Base-by-base conservation (phyloP, 1,140 invertebrate species). In the Dreissena polymorpha region DNA sequence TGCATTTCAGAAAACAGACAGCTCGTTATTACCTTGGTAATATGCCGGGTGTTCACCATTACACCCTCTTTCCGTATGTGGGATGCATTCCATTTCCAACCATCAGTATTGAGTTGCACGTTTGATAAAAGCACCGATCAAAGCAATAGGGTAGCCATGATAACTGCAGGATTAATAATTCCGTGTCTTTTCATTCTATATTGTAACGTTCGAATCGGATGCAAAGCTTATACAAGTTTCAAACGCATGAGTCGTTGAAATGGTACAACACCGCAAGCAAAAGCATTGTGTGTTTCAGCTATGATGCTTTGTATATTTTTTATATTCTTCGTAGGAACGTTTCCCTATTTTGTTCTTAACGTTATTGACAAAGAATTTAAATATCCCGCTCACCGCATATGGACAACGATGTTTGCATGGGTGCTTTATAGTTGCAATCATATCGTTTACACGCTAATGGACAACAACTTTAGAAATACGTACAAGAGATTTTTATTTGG, bases 151-250 rank as follows among this genome's bases (percentile, higher is more conserved):
- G 84, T 90, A 53, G 80, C 82, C 8, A 87, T 82, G 14, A 86
- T 91, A 6, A 91, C 90, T 57, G 53, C 85, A 13, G 90, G 90
- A 18, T 91, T 88, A 51, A 87, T 91, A 13, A 82, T 90, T 0
- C 90, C 90, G 25, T 90, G 89, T 80, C 60, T 89, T 27, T 91
- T 91, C 72, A 90, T 91, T 50, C 79, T 79, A 63, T 87, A 88
- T 68, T 91, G 90, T 74, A 90, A 91, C 68, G 89, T 87, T 21
- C 85, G 90, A 55, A 90, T 91, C 10, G 90, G 90, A 25, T 89
- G 88, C 57, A 86, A 86, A 0, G 90, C 89, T 16, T 89, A 85
- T 57, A 82, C 70, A 83, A 83, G 87, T 85, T 79, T 86, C 68
- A 84, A 87, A 88, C 65, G 87, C 68, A 73, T 88, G 74, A 55